Evolutionary conservation across 2,113 vertebrate species (phyloP).

Genomic region (Tamias sibiricus): DNA sequence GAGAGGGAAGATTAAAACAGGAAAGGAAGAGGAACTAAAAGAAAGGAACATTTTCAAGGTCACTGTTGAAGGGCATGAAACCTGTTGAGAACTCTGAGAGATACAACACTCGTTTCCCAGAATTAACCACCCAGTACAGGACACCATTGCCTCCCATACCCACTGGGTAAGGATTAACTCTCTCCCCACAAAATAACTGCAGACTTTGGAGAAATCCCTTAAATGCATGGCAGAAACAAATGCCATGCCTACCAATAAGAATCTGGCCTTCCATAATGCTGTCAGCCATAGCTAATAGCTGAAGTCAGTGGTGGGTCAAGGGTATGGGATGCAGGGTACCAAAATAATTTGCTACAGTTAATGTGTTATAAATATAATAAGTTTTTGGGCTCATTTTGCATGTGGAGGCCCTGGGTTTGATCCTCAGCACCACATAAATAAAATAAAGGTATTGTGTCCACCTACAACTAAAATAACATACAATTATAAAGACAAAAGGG

Average conservation of each 20-base stretch:
- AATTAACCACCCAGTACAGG: neutral
- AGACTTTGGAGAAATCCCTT: neutral
- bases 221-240: neutral
- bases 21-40: neutral
- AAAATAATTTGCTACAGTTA: neutral
- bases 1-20: neutral
- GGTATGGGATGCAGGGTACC: neutral
- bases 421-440: no score
- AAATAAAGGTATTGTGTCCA: no score
- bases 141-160: neutral
- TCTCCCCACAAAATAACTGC: neutral
- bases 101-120: neutral
- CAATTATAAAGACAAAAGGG: neutral
- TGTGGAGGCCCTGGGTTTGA: no score
- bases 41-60: neutral
- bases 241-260: neutral
- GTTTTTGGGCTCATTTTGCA: no score
- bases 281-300: neutral
- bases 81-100: neutral
- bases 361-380: neutral
- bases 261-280: neutral
- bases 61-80: neutral
- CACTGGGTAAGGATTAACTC: neutral
- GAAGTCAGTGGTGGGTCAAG: neutral
- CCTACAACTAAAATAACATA: no score